Percentiles rank a stretch among this genome's conserved stretches.
These are phyloP conservation scores for Littorina saxatilis DNA, from an alignment of 1,140 invertebrate species.

Conservation along the genomic window DNA sequence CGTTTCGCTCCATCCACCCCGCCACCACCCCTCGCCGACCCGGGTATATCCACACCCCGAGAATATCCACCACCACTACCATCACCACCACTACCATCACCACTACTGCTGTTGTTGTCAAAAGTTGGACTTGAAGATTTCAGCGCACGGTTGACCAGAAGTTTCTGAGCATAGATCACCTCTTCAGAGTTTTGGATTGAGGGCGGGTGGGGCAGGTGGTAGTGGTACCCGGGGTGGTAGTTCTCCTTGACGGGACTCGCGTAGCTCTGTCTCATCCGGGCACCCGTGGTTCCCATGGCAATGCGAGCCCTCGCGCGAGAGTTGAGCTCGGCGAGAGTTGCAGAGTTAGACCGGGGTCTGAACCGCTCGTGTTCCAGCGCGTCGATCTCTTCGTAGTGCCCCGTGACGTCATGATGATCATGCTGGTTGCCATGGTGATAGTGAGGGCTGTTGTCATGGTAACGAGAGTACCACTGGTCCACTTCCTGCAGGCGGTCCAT, in stretches of 20 bases:
- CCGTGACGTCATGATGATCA: too few relatives aligned
- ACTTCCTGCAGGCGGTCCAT: slow-evolving; percentile 6
- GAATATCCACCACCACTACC: not conserved
- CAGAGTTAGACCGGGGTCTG: slow-evolving; percentile 53
- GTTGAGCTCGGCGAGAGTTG: slow-evolving; percentile 47
- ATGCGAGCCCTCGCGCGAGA: slow-evolving; percentile 37
- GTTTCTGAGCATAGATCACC: slow-evolving; percentile 46
- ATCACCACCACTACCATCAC: not conserved
- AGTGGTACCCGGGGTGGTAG: slow-evolving; percentile 8
- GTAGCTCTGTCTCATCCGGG: slow-evolving; percentile 39
- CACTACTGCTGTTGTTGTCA: too few relatives aligned
- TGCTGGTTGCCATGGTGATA: too few relatives aligned
- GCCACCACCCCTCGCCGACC: not conserved
- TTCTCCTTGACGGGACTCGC: slow-evolving; percentile 42
- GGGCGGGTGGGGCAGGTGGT: not conserved
- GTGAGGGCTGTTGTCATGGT: not conserved
- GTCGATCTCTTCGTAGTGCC: not conserved
- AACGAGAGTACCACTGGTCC: not conserved
- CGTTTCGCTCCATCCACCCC: not conserved
- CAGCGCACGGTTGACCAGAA: slow-evolving; percentile 50
- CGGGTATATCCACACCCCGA: not conserved
- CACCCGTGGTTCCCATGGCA: slow-evolving; percentile 48
- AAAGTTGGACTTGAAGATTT: too few relatives aligned
- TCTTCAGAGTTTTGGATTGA: slow-evolving; percentile 37
- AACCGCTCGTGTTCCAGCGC: slow-evolving; percentile 23